Conservation (phyloP, 2,113 vertebrate species). For the Eublepharis macularius region DNA sequence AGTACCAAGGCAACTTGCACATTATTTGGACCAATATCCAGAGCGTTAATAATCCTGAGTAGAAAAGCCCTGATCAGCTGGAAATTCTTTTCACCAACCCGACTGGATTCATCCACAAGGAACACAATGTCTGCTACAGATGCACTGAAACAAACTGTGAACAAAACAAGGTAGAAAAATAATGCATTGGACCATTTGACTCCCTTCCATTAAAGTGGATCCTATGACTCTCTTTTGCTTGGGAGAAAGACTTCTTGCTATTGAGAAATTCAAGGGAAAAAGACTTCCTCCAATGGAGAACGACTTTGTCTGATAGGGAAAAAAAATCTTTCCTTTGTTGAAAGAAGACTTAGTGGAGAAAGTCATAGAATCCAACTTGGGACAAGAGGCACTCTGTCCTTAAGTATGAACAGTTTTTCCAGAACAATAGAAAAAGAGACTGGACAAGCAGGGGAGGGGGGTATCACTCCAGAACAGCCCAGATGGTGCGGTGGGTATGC, state of each 20-base stretch:
- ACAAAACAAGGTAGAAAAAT: conserved; percentile 25
- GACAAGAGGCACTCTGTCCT: background rate
- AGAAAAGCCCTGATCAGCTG: conserved; percentile 77
- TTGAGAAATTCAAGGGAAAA: too few relatives aligned
- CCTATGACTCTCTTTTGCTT: too few relatives aligned
- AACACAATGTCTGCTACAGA: conserved; percentile 82
- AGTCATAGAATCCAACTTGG: too few relatives aligned
- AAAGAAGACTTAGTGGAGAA: too few relatives aligned
- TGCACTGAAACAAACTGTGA: conserved; percentile 76
- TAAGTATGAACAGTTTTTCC: background rate
- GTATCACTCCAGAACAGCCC: background rate
- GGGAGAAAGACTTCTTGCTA: too few relatives aligned
- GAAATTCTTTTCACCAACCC: conserved; percentile 69
- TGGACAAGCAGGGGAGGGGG: background rate
- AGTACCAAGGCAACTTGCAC: conserved; percentile 79
- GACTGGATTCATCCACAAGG: conserved; percentile 81
- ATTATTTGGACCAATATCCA: conserved; percentile 55
- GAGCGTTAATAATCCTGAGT: conserved; percentile 69
- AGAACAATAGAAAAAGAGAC: background rate
- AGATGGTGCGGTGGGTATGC: background rate
- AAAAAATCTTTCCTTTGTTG: too few relatives aligned
- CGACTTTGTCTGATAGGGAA: too few relatives aligned
- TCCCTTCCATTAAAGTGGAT: too few relatives aligned
- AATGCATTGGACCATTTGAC: background rate
- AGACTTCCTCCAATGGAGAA: too few relatives aligned